Percentiles rank a stretch among this genome's conserved stretches.
Conservation (phyloP, 2,797 vertebrate genomes). For the Sebastolobus altivelis region DNA sequence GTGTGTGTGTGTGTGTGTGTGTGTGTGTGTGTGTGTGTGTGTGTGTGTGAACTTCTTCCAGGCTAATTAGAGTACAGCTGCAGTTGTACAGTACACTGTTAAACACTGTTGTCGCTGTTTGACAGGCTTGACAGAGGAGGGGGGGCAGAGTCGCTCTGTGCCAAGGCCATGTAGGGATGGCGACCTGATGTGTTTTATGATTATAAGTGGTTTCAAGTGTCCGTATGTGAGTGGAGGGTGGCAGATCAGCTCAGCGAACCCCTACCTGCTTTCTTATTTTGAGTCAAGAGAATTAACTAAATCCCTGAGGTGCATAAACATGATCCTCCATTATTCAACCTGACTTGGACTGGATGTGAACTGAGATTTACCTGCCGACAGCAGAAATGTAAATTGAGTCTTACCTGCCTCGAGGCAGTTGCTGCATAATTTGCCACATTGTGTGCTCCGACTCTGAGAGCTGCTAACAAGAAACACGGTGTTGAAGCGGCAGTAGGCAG, state of each 20-base stretch:
- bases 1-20: constrained; percentile 18
- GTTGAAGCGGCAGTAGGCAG: background rate
- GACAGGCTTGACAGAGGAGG: constrained; percentile 41
- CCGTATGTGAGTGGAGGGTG: background rate
- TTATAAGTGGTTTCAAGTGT: background rate
- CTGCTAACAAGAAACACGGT: background rate
- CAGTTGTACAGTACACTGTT: constrained; percentile 55
- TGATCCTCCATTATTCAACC: background rate
- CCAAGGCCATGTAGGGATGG: constrained; percentile 12
- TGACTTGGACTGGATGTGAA: background rate
- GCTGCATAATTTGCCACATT: constrained; percentile 19
- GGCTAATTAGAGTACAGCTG: constrained; percentile 78
- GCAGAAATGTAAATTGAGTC: constrained; percentile 2
- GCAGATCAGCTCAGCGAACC: background rate
- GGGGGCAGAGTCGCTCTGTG: constrained; percentile 24
- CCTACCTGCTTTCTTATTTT: background rate
- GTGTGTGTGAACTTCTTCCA: constrained; percentile 38
- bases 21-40: constrained; percentile 28
- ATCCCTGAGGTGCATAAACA: background rate
- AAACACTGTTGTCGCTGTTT: constrained; percentile 57
- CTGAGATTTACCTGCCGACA: background rate
- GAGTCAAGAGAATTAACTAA: background rate
- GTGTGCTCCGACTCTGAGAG: background rate
- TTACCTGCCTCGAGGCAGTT: background rate
- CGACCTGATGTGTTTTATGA: constrained; percentile 19